Evolutionary conservation across 2,113 vertebrate species (phyloP).

Genomic region (Taxidea taxus): DNA sequence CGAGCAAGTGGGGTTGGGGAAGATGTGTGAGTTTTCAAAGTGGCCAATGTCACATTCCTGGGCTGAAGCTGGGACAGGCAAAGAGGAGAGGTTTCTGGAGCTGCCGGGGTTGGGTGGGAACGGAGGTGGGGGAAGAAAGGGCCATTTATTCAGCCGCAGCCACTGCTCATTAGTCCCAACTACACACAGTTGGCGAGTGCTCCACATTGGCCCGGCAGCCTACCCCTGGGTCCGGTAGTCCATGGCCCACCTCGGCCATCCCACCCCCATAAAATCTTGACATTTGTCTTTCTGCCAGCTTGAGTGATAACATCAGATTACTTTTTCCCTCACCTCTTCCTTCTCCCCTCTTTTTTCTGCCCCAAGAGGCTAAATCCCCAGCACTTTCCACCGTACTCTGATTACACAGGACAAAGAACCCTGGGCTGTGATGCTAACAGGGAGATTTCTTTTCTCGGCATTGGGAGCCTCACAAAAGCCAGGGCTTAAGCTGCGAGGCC

Average conservation of each 20-base stretch:
- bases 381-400: background rate
- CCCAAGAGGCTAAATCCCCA: conserved; percentile 36
- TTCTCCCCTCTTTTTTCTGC: background rate
- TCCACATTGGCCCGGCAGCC: background rate
- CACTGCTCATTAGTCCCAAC: background rate
- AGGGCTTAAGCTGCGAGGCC: background rate
- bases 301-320: background rate
- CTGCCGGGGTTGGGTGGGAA: background rate
- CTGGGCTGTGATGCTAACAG: background rate
- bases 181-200: background rate
- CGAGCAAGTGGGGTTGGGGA: background rate
- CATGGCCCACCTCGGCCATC: background rate
- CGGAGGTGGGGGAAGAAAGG: background rate
- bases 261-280: background rate
- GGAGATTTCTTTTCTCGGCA: background rate
- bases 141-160: background rate
- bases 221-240: background rate
- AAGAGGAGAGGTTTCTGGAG: background rate
- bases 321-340: conserved; percentile 37
- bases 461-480: background rate
- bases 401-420: background rate
- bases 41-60: background rate
- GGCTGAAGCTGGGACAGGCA: background rate
- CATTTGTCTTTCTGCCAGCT: conserved; percentile 41
- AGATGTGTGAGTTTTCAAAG: background rate